Evolutionary conservation across 2,113 vertebrate genomes (phyloP).

Genomic region (Sceloporus tristichus): DNA sequence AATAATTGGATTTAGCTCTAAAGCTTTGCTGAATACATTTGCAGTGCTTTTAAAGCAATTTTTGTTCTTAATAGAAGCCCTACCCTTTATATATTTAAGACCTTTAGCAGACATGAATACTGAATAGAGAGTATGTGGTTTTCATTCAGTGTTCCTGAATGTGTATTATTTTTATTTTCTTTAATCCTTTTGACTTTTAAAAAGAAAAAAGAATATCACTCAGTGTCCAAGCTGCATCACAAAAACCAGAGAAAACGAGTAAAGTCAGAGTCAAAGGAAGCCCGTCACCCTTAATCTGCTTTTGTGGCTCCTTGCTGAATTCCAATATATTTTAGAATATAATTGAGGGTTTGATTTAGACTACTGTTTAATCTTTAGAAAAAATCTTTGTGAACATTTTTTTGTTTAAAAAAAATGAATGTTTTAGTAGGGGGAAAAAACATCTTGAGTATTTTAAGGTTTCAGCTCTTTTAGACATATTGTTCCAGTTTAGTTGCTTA

Average conservation of each 20-base stretch:
- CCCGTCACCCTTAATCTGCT: not conserved
- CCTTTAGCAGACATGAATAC: not conserved
- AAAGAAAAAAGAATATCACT: not conserved
- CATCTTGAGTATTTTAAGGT: not conserved
- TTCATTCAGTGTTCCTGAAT: not conserved
- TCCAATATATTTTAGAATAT: not conserved
- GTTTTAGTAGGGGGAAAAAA: not conserved
- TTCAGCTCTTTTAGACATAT: not conserved
- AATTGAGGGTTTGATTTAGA: not conserved
- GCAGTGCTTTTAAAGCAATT: not conserved
- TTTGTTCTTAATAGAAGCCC: not conserved
- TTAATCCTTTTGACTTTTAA: not conserved
- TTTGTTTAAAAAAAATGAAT: not conserved
- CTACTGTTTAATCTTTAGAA: not conserved
- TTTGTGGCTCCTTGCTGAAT: slow-evolving; percentile 18
- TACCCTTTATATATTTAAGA: not conserved
- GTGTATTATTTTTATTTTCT: not conserved
- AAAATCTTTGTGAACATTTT: not conserved
- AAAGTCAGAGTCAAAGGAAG: not conserved
- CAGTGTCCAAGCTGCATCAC: not conserved
- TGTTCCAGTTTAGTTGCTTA: slow-evolving; percentile 23
- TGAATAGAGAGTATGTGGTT: not conserved
- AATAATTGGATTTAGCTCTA: not conserved
- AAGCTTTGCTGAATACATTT: not conserved
- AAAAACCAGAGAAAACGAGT: not conserved